Evolutionary conservation across 2,888 invertebrate genomes (phyloP), one percentile per base, ranked within the genome.

Genomic region (Diloba caeruleocephala): DNA sequence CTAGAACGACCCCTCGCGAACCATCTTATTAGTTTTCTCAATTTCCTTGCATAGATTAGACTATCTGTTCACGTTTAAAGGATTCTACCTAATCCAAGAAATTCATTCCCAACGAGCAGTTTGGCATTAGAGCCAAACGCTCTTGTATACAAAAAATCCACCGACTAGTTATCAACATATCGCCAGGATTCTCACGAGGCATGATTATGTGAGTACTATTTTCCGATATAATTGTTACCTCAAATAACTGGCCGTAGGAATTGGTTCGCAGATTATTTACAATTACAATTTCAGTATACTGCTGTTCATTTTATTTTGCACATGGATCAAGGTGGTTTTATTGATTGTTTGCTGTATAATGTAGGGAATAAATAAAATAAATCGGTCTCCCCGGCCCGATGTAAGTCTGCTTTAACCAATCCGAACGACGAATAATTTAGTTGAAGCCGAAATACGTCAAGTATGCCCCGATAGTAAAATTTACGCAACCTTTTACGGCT

Each of bases 391-490:
- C 6, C 14, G 39, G 54, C 32, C 37, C 46, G 46, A 55, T 67
- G 55, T 69, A 43, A 52, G 46, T 52, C 57, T 39, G 7, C 64
- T 52, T 33, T 55, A 57, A 53, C 43, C 54, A 48, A 51, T 55
- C 19, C 39, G 10, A 41, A 41, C 50, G 43, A 29, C 41, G 72
- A 36, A 60, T 64, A 64, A 72, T 71, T 68, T 46, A 51, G 57
- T 48, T 55, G 26, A 43, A 59, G 29, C 53, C 57, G 43, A 68
- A 68, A 61, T 70, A 59, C 73, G 66, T 58, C 70, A 56, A 69
- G 61, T 59, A 36, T 37, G 55, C 55, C 32, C 37, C 38, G 61
- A 66, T 63, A 58, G 51, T 70, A 73, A 73, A 73, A 70, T 73
- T 72, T 70, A 72, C 60, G 57, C 44, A 43, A 53, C 48, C 50